These are phyloP conservation scores for Gavia stellata DNA, from an alignment of 2,113 vertebrate genomes.

Conservation along the genomic window DNA sequence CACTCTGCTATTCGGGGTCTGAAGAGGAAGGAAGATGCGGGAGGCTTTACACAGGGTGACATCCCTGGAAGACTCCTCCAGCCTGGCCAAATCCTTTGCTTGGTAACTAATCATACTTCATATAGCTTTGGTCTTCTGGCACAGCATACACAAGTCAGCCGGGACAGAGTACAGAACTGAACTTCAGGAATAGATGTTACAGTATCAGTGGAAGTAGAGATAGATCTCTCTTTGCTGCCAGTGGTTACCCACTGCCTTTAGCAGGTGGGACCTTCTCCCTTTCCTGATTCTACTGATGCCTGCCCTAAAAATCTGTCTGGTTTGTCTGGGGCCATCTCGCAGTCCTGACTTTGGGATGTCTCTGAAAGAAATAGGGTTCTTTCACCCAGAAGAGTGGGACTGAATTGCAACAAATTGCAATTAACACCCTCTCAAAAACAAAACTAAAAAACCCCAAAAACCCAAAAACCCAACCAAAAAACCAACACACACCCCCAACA, in stretches of 20 bases:
- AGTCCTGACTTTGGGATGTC: neutral
- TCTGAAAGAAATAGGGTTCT: neutral
- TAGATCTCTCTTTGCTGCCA: neutral
- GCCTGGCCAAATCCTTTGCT: neutral
- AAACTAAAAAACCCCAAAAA: fast-evolving
- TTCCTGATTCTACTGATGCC: neutral
- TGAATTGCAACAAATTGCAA: neutral
- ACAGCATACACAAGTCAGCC: neutral
- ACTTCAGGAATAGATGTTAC: neutral
- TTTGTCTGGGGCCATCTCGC: neutral
- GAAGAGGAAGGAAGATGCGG: neutral
- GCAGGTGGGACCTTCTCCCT: neutral
- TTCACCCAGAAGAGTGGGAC: neutral
- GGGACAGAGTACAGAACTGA: neutral
- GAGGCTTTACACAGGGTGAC: neutral
- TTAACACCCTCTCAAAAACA: neutral
- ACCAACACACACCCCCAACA: neutral
- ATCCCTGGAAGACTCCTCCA: neutral
- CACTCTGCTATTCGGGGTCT: neutral
- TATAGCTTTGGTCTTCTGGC: neutral
- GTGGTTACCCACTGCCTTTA: neutral
- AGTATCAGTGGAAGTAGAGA: neutral
- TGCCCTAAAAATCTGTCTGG: neutral
- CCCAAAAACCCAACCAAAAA: neutral
- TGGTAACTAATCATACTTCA: neutral